These are phyloP conservation scores for Acanthosoma haemorrhoidale DNA, from an alignment of 2,888 invertebrate genomes.

Conservation along the genomic window DNA sequence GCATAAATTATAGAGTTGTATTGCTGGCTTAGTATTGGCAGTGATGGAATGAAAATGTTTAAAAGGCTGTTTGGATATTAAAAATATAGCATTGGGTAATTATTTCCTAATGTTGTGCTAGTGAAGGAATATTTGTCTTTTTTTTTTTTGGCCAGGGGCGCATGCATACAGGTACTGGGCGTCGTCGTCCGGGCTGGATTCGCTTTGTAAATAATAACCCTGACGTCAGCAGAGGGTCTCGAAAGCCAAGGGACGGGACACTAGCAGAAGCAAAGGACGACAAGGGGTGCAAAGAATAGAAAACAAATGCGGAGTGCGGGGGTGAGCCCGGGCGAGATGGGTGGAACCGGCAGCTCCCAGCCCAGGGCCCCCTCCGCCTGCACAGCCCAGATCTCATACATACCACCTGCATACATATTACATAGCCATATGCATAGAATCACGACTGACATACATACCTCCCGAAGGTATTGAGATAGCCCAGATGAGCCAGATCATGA, in stretches of 20 bases:
- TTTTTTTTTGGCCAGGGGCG: conserved; percentile 8
- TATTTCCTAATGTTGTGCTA: conserved; percentile 20
- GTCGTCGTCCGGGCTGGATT: not conserved
- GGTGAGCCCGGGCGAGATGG: not conserved
- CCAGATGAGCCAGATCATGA: conserved; percentile 24
- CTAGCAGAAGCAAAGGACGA: not conserved
- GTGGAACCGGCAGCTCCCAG: not conserved
- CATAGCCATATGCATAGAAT: not conserved
- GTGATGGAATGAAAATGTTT: no score
- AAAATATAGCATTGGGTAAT: no score
- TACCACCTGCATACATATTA: not conserved
- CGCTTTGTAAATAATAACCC: not conserved
- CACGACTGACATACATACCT: conserved; percentile 18
- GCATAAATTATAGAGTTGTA: no score
- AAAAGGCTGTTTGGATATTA: no score
- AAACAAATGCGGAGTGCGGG: not conserved
- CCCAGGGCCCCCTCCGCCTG: no score
- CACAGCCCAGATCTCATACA: no score
- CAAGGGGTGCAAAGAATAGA: not conserved
- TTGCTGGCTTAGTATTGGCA: no score
- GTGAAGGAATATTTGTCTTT: not conserved
- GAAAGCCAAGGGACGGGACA: not conserved
- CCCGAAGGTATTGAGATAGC: conserved; percentile 7
- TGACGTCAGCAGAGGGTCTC: not conserved
- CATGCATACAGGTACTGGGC: conserved; percentile 15